Percentiles rank a stretch among this genome's conserved stretches.
Evolutionary conservation across 64 coral and sea anemone species (phyloP).

Genomic region (Exaiptasia diaphana): DNA sequence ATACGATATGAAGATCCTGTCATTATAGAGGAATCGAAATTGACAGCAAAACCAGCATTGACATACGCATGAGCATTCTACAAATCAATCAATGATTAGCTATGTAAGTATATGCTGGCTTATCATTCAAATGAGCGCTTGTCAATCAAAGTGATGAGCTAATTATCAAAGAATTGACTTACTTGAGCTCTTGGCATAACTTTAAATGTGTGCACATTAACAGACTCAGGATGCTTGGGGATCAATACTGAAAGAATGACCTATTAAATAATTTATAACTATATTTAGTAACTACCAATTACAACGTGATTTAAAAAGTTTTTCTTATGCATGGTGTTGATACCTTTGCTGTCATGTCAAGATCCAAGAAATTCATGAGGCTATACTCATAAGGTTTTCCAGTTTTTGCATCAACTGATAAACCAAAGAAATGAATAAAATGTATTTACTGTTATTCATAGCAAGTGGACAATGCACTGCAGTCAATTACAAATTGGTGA

Average conservation of each 20-base stretch:
- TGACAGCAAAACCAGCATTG: constrained; percentile 80
- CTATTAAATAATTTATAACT: too few species aligned
- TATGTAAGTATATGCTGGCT: neutral
- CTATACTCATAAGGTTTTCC: constrained; percentile 20
- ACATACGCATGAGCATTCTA: constrained; percentile 97
- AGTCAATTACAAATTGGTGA: too few species aligned
- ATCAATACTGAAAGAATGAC: too few species aligned
- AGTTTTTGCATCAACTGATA: neutral
- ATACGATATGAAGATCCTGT: constrained; percentile 50
- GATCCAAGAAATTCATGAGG: constrained; percentile 2
- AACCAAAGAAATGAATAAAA: neutral
- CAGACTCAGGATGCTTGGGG: too few species aligned
- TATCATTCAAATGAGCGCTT: neutral
- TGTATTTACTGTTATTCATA: neutral
- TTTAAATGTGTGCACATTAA: constrained; percentile 72
- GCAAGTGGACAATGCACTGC: too few species aligned
- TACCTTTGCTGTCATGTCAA: constrained; percentile 63
- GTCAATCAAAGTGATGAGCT: neutral
- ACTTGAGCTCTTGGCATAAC: constrained; percentile 82
- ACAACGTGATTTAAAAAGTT: neutral
- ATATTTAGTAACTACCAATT: too few species aligned
- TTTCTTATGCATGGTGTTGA: too few species aligned
- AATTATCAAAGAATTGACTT: neutral
- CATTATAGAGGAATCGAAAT: constrained; percentile 37
- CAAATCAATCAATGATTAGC: neutral